phyloP scores from a whole-genome alignment of 2,888 invertebrate species.

The Plebejus anna region DNA sequence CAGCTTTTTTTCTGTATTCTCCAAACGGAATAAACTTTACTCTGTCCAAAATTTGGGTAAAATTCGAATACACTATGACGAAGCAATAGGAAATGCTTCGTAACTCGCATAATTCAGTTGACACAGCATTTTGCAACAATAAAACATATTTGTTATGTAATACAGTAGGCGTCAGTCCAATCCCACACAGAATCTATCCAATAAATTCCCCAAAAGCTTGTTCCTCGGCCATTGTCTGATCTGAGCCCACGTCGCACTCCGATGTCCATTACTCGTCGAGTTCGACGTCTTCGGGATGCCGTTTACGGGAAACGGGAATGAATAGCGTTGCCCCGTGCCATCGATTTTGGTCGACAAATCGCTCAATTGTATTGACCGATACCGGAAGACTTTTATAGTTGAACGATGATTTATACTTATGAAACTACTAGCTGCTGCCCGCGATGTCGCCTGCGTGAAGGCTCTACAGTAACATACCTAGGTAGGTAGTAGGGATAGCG shows the following conservation, averaged over 20 bases:
- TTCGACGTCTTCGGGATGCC: constrained; percentile 53
- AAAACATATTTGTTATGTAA: constrained; percentile 36
- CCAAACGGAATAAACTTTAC: no score
- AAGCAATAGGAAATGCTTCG: not conserved
- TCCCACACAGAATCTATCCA: constrained; percentile 77
- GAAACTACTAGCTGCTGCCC: constrained; percentile 38
- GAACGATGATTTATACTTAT: constrained; percentile 51
- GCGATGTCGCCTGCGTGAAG: no score
- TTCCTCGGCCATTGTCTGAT: constrained; percentile 72
- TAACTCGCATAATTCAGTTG: constrained; percentile 9
- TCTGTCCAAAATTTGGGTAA: not conserved
- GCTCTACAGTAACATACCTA: no score
- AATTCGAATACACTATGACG: not conserved
- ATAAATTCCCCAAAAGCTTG: constrained; percentile 79
- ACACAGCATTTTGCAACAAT: constrained; percentile 19
- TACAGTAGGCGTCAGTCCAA: constrained; percentile 43
- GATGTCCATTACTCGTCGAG: constrained; percentile 63
- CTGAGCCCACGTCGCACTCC: constrained; percentile 63
- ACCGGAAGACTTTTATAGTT: constrained; percentile 74
- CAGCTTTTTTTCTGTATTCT: no score
- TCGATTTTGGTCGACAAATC: constrained; percentile 70
- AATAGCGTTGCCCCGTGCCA: constrained; percentile 47
- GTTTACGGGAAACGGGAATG: constrained; percentile 56
- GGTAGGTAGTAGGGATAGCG: no score
- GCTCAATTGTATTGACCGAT: constrained; percentile 72